Evolutionary conservation across 2,797 vertebrate genomes (phyloP).

Genomic region (Mareca strepera): DNA sequence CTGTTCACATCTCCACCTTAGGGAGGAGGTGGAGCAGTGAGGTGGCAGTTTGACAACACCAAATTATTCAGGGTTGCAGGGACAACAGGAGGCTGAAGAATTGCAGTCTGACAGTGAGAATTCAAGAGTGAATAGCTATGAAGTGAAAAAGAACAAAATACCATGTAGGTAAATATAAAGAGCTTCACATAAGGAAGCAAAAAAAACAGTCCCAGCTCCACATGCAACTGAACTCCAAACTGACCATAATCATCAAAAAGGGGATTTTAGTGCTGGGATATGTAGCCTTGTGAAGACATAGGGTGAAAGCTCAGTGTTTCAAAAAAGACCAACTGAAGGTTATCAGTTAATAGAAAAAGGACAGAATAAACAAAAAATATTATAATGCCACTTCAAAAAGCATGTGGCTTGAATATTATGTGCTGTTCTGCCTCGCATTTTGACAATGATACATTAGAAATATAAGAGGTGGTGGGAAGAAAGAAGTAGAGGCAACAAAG

Average conservation of each 20-base stretch:
- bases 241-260: neutral
- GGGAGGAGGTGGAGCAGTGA: slow-evolving; percentile 7
- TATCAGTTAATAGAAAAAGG: neutral
- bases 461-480: neutral
- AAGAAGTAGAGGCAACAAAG: neutral
- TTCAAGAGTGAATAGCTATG: neutral
- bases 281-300: neutral
- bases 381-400: neutral
- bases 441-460: neutral
- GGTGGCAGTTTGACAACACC: slow-evolving; percentile 16
- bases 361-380: neutral
- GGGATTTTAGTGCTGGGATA: neutral
- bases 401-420: neutral
- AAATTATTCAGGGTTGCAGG: neutral
- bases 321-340: neutral
- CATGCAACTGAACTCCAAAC: neutral
- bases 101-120: neutral
- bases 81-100: neutral
- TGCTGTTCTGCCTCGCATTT: neutral
- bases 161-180: neutral
- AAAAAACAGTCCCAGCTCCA: neutral
- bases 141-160: neutral
- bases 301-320: neutral
- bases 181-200: neutral
- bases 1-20: neutral